Base-by-base conservation (phyloP, 2,113 vertebrate species). In the Empidonax traillii region DNA sequence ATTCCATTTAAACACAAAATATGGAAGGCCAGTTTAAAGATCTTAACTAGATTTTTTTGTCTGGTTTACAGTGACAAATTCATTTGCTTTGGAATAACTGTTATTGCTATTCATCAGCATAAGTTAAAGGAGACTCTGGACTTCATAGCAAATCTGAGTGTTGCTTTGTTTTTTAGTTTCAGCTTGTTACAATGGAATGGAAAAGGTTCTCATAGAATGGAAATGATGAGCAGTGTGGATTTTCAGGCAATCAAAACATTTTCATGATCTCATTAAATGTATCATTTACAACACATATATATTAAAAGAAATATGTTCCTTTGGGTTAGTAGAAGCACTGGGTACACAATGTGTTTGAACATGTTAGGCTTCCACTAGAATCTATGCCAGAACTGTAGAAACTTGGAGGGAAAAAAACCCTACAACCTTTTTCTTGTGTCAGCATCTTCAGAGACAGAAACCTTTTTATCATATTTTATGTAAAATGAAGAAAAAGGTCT, bases 201-300 rank as follows among this genome's bases (percentile, higher is more conserved):
- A 82, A 75, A 82, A 63, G 22, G 35, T 91, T 90, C 68, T 85
- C 51, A 56, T 11, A 49, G 84, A 75, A 87, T 75, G 84, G 95
- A 94, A 94, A 95, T 92, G 33, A 75, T 91, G 91, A 92, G 56
- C 66, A 53, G 23, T n/a, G 35, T 75, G 85, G 49, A 90, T 94
- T 97, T 97, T 88, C 80, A 96, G 78, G 94, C 88, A 94, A 94
- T 86, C 67, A 95, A 93, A 96, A 90, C 73, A 91, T 91, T 81
- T 87, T 92, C 78, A 92, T 73, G 61, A 92, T 75, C 78, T 93
- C 76, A 95, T 94, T 93, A 95, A 90, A 76, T 89, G 39, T 72
- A 61, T 92, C 44, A 81, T 86, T 94, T 89, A 46, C 65, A 65
- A 52, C 65, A 81, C 7, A 72, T 51, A 27, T 58, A 77, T 53